phyloP scores from a whole-genome alignment of 2,888 invertebrate species.

The Fragum whitleyi region DNA sequence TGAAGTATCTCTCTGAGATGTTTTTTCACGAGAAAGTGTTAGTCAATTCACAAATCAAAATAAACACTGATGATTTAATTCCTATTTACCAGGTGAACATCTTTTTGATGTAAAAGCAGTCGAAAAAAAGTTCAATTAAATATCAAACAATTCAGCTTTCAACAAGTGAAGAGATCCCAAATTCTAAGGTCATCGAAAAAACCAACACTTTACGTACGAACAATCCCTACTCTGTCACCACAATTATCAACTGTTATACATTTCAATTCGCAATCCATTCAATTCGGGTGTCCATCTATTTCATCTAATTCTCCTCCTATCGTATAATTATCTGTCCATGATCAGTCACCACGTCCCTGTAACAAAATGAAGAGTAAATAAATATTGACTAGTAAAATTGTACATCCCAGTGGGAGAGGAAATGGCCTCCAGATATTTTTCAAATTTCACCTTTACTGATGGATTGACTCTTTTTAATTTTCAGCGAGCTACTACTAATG shows the following conservation, averaged over 20 bases:
- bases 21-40: not conserved
- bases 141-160: constrained; percentile 53
- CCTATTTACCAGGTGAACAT: constrained; percentile 31
- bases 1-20: not conserved
- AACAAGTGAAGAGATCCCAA: constrained; percentile 41
- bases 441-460: not conserved
- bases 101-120: constrained; percentile 26
- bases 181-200: constrained; percentile 49
- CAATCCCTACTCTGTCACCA: constrained; percentile 6
- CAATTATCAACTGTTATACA: constrained; percentile 18
- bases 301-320: constrained; percentile 26
- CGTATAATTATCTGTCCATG: constrained; percentile 28
- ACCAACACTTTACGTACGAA: constrained; percentile 26
- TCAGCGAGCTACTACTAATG: too few species aligned
- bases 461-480: not conserved
- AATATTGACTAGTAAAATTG: constrained; percentile 45
- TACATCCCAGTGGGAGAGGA: constrained; percentile 18
- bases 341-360: constrained; percentile 11
- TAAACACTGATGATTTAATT: constrained; percentile 20
- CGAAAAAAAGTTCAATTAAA: constrained; percentile 51
- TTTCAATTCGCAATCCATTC: constrained; percentile 22
- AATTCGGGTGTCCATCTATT: constrained; percentile 23
- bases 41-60: not conserved
- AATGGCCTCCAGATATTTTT: constrained; percentile 28
- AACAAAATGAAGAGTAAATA: constrained; percentile 46